Conservation (phyloP, 2,113 vertebrate species). For the Nibea coibor region DNA sequence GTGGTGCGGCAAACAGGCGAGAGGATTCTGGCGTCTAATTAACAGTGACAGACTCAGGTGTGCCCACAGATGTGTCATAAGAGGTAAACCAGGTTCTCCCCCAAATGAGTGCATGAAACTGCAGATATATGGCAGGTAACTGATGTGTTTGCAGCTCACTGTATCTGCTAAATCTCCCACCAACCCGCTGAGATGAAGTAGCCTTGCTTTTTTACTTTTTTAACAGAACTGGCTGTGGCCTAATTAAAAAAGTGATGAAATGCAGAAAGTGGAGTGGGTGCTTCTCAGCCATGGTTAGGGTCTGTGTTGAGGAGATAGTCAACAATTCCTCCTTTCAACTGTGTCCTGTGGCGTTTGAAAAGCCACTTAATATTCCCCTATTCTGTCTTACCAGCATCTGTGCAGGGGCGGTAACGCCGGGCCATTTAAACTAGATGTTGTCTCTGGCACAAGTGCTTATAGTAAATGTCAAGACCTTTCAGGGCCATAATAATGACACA, state of each 20-base stretch:
- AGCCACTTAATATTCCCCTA: slow-evolving; percentile 41
- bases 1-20: slow-evolving; percentile 34
- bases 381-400: slow-evolving; percentile 28
- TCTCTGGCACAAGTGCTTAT: slow-evolving; percentile 68
- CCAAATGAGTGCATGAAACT: slow-evolving; percentile 44
- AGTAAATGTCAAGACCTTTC: slow-evolving; percentile 81
- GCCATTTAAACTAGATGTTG: slow-evolving; percentile 62
- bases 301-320: slow-evolving; percentile 44
- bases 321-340: slow-evolving; percentile 46
- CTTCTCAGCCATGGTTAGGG: slow-evolving; percentile 33
- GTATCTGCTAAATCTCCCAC: slow-evolving; percentile 34
- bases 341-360: slow-evolving; percentile 34
- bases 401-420: slow-evolving; percentile 12
- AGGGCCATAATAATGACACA: slow-evolving; percentile 70
- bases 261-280: slow-evolving; percentile 40
- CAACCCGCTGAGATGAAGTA: slow-evolving; percentile 48
- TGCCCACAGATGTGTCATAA: slow-evolving; percentile 65
- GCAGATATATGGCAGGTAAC: slow-evolving; percentile 53
- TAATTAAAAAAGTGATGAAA: slow-evolving; percentile 74
- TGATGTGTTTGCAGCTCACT: slow-evolving; percentile 33
- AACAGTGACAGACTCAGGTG: slow-evolving; percentile 73
- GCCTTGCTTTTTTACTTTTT: slow-evolving; percentile 43
- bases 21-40: slow-evolving; percentile 68
- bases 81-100: slow-evolving; percentile 56
- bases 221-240: slow-evolving; percentile 39